Conservation (phyloP, 1,140 invertebrate species). For the Drosophila pectinifera region DNA sequence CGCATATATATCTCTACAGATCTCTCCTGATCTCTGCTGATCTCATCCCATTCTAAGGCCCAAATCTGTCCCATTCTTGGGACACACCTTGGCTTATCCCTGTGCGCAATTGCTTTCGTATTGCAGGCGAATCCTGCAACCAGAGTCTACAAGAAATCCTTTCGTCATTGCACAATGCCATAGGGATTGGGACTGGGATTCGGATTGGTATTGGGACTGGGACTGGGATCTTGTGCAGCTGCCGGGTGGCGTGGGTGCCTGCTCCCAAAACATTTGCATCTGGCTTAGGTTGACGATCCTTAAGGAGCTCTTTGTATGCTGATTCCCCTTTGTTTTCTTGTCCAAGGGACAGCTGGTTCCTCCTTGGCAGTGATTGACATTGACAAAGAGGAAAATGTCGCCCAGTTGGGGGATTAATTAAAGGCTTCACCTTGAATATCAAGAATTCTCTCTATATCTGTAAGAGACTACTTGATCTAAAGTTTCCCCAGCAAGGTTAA, state of each 20-base stretch:
- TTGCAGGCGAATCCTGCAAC: constrained; percentile 63
- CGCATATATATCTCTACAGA: not conserved
- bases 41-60: constrained; percentile 48
- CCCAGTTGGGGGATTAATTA: not conserved
- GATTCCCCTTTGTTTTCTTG: not conserved
- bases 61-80: constrained; percentile 32
- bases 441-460: not conserved
- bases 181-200: not conserved
- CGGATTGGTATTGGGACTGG: not conserved
- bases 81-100: constrained; percentile 54
- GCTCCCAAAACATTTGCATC: constrained; percentile 40
- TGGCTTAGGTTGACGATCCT: constrained; percentile 35
- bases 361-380: constrained; percentile 31
- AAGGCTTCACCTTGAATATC: not conserved
- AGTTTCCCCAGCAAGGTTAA: not conserved
- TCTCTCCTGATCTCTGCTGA: constrained; percentile 11
- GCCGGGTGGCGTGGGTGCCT: constrained; percentile 45
- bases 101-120: constrained; percentile 48
- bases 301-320: constrained; percentile 27
- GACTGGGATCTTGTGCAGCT: constrained; percentile 12
- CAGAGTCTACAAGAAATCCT: constrained; percentile 44
- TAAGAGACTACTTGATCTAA: not conserved
- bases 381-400: constrained; percentile 5
- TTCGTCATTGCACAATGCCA: constrained; percentile 37
- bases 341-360: constrained; percentile 17